These are phyloP conservation scores for Limonius californicus DNA, from an alignment of 1,140 invertebrate genomes.

Conservation along the genomic window DNA sequence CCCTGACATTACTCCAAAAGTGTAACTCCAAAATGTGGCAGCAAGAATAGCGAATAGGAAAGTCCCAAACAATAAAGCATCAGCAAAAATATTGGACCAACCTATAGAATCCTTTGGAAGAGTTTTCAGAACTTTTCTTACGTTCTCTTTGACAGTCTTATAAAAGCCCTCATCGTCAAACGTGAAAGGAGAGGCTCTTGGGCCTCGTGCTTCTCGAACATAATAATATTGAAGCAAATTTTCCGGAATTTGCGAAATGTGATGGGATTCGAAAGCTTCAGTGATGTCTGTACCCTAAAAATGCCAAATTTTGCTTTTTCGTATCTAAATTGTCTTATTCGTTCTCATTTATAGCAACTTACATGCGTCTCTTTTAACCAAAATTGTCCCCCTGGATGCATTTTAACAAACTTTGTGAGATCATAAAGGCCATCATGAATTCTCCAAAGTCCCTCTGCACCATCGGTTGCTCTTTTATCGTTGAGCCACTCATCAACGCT, in stretches of 20 bases:
- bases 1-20: background rate
- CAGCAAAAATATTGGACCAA: background rate
- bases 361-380: no score
- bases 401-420: no score
- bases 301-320: no score
- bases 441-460: no score
- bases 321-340: no score
- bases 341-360: no score
- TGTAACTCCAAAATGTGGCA: background rate
- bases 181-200: conserved; percentile 56
- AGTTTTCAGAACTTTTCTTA: background rate
- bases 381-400: no score
- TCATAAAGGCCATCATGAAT: no score
- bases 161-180: conserved; percentile 62
- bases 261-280: conserved; percentile 61
- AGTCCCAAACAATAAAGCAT: background rate
- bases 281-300: conserved; percentile 62
- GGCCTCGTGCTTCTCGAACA: conserved; percentile 49
- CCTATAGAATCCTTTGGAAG: background rate
- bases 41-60: background rate
- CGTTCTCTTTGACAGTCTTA: conserved; percentile 53
- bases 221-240: conserved; percentile 56
- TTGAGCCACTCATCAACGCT: no score
- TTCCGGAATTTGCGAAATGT: conserved; percentile 48
- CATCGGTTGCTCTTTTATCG: no score